Conservation (phyloP, 2,888 invertebrate species). For the Leptothorax acervorum region DNA sequence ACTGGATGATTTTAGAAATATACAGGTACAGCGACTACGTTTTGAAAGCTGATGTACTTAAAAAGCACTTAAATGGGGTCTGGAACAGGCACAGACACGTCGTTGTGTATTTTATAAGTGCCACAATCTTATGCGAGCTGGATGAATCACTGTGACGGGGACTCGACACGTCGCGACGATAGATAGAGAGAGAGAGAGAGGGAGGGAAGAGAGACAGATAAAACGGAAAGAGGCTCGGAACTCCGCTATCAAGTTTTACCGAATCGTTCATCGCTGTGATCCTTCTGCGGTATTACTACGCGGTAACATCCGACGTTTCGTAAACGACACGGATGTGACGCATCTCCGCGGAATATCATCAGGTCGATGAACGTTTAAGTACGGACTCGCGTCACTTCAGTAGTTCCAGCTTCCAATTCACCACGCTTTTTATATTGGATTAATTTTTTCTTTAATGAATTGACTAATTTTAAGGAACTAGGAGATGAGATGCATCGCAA, state of each 20-base stretch:
- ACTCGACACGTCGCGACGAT: conserved; percentile 3
- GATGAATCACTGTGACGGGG: conserved; percentile 51
- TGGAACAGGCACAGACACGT: conserved; percentile 21
- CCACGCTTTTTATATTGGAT: neutral
- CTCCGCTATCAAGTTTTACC: conserved; percentile 37
- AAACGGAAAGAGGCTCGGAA: conserved; percentile 20
- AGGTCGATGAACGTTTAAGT: conserved; percentile 19
- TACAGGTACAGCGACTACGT: neutral
- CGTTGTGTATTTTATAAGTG: conserved; percentile 51
- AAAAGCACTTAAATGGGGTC: conserved; percentile 25
- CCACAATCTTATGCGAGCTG: conserved; percentile 25
- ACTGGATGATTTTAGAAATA: conserved; percentile 5
- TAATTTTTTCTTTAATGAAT: neutral
- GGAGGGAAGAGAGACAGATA: conserved; percentile 4
- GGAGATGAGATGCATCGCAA: neutral
- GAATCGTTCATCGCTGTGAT: conserved; percentile 18
- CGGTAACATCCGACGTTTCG: conserved; percentile 33
- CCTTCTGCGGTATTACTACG: conserved; percentile 5
- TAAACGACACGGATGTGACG: conserved; percentile 41
- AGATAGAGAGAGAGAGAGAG: conserved; percentile 4
- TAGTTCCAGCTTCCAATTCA: neutral
- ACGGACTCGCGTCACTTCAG: neutral
- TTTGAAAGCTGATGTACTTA: neutral
- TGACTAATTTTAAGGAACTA: neutral
- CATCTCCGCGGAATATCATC: conserved; percentile 17